Evolutionary conservation across 2,888 invertebrate species (phyloP), one percentile per base, ranked within the genome.

Genomic region (Clusia tigrina): DNA sequence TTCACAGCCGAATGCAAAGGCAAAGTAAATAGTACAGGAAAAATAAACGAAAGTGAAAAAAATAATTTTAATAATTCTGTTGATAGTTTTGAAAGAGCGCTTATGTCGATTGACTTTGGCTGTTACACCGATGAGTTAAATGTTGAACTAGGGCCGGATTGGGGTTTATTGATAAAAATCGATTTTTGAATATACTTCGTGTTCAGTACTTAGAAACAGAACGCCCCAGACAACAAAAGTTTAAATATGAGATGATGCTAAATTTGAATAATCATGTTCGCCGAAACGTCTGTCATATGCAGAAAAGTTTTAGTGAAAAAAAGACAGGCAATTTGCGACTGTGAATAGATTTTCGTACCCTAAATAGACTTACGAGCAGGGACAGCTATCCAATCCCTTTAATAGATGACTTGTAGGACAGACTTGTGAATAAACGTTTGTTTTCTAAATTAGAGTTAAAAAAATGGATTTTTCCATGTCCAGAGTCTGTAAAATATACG

Each of bases 401-500:
- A 2, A 65, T 65, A 6, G 65, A 65, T 26, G 62, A 63, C 23
- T 25, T 66, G 38, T 32, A 63, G 17, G 60, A 60, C 46, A 57
- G 60, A 46, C 38, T 65, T 9, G 54, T 46, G 23, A 60, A 60
- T 20, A 62, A 60, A 22, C 23, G n/a, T 18, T 48, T 55, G 10
- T 61, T 55, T 17, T 48, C 56, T 5, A 61, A 54, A 18, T 37
- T 59, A 2, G n/a, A 25, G 54, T 54, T 24, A 46, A 51, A 53
- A 59, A 38, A 59, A 59, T 38, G 22, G 51, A 10, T 58, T 58
- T 51, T 17, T 42, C n/a, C 42, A 42, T n/a, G 42, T 15, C 42
- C 58, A 22, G 69, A 71, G 0, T 71, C 68, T 3, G 64, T 65
- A n/a, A 65, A 67, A 55, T 69, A 32, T 32, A 32, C 32, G 12